Evolutionary conservation across 2,888 invertebrate species (phyloP), one percentile per base, ranked within the genome.

Genomic region (Thymelicus sylvestris): DNA sequence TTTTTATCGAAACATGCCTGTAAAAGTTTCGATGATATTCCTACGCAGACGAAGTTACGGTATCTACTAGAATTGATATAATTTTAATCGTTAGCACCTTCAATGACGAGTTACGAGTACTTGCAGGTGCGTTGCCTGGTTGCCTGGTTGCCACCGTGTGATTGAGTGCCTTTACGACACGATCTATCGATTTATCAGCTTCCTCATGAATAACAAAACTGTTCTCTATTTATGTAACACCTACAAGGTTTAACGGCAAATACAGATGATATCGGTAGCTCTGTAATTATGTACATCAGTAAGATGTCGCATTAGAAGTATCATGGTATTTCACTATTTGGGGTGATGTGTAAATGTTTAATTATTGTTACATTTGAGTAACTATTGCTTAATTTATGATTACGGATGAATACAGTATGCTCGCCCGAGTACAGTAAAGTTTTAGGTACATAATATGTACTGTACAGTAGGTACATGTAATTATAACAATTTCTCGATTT

Each of bases 201-300:
- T 52, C 50, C 50, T 52, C 50, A 52, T 52, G 50, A 52, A 52
- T 52, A 52, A 52, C 50, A 52, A 52, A 52, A 19, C 50, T 52
- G 19, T 19, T 52, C 0, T 7, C 3, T 52, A 52, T 52, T 52
- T 52, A 52, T 52, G 50, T 52, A 52, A 52, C 50, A 52, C 50
- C 50, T 52, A 52, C 50, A 5, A 52, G 50, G 8, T 19, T 52
- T 52, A 7, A 19, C 50, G 50, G 50, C 50, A 15, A 52, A 52
- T 52, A 52, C 19, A 7, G 19, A 19, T 7, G 50, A 52, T 52
- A 52, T 15, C 50, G 19, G 48, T 5, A n/a, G 19, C 19, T 7
- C 15, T 52, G 4, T 52, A 19, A 52, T 44, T 44, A 44, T 44
- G 44, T 44, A 10, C 31, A 31, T 12, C 10, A 44, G 44, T 44